phyloP scores from a whole-genome alignment of 2,113 vertebrate genomes.

The Archocentrus centrarchus region DNA sequence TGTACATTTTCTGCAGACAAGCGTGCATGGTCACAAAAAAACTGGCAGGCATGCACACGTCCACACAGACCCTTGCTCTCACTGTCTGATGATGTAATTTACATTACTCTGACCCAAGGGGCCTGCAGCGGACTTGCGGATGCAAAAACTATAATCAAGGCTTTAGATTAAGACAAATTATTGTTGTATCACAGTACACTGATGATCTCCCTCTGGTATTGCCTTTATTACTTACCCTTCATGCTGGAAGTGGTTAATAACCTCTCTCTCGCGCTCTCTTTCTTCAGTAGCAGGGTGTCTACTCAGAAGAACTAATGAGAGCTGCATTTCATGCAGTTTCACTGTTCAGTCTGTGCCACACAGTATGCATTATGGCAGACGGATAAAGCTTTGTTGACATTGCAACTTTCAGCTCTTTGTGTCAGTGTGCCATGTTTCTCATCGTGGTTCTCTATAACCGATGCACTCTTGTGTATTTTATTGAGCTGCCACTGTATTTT shows the following conservation, averaged over 20 bases:
- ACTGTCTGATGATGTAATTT: background rate
- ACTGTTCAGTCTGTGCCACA: background rate
- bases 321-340: background rate
- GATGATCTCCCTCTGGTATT: background rate
- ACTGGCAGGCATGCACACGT: background rate
- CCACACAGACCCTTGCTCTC: background rate
- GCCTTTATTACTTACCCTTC: background rate
- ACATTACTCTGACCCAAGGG: background rate
- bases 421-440: background rate
- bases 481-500: background rate
- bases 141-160: background rate
- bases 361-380: background rate
- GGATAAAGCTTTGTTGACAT: slow-evolving; percentile 2
- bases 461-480: background rate
- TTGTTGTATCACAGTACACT: background rate
- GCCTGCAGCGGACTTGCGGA: background rate
- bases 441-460: background rate
- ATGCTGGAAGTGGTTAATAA: background rate
- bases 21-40: background rate
- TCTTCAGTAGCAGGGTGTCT: background rate
- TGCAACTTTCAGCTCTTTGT: slow-evolving; percentile 4
- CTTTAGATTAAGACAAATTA: background rate
- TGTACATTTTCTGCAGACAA: background rate
- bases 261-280: background rate
- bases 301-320: background rate